A percentile compares a stretch with the other conserved stretches of the same genome.
Evolutionary conservation across 2,888 invertebrate species (phyloP).

Genomic region (Pseudolycoriella hygida): DNA sequence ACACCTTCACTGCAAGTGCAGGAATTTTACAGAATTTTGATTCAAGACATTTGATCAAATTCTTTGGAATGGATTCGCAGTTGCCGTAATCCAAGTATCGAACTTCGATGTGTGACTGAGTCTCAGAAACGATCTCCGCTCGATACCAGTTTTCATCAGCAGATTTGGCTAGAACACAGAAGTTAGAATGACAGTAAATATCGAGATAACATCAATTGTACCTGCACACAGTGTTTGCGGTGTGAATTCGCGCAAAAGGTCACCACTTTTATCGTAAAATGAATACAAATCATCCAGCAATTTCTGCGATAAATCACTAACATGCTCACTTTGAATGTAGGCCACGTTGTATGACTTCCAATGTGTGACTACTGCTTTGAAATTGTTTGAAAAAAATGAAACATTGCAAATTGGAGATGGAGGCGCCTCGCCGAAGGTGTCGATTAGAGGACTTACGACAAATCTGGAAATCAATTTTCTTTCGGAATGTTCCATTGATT

Average conservation of each 20-base stretch:
- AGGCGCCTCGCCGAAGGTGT: conserved; percentile 21
- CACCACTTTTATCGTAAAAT: conserved; percentile 31
- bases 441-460: conserved; percentile 42
- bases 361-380: conserved; percentile 41
- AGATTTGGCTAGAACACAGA: too few relatives aligned
- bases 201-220: too few relatives aligned
- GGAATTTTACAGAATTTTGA: conserved; percentile 26
- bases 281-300: conserved; percentile 40
- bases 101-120: conserved; percentile 31
- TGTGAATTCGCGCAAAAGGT: conserved; percentile 9
- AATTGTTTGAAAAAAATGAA: conserved; percentile 40
- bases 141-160: conserved; percentile 55
- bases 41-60: conserved; percentile 32
- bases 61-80: conserved; percentile 34
- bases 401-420: conserved; percentile 37
- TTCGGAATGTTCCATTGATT: not conserved
- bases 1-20: conserved; percentile 22
- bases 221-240: too few relatives aligned
- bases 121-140: conserved; percentile 30
- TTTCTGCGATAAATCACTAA: conserved; percentile 29
- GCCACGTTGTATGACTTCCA: conserved; percentile 38
- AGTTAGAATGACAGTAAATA: conserved; percentile 37
- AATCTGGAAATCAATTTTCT: conserved; percentile 32
- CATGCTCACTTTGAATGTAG: conserved; percentile 42
- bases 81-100: conserved; percentile 54